Evolutionary conservation across 2,888 invertebrate genomes (phyloP), one percentile per base, ranked within the genome.

Genomic region (Chirona hameri): DNA sequence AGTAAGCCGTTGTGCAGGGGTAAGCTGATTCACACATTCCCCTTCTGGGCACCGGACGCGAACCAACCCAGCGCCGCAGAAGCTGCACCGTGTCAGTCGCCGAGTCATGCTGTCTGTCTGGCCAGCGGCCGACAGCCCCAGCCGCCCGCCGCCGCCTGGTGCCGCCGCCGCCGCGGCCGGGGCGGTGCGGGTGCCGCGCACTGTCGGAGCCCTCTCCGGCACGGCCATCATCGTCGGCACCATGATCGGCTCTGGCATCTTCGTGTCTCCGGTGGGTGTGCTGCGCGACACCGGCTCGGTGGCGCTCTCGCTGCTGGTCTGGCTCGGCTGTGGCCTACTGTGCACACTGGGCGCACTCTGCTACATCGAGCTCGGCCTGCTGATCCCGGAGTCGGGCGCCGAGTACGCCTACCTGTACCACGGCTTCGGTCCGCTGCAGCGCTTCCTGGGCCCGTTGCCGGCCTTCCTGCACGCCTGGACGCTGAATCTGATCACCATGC

Each of bases 181-280:
- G 24, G 24, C n/a, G n/a, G n/a, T 4, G 60, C 24, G n/a, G 3
- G 24, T 60, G 4, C 60, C 60, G 12, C 72, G 72, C 31, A 72
- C 31, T 9, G 18, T 95, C 81, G 95, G 95, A 0, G 90, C 95
- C 1, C 91, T 94, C 87, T 94, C 95, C 81, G 95, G 95, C 12
- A 91, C 94, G 57, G 94, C 93, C 87, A 90, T 95, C 85, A 95
- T 96, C 85, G 91, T 95, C 18, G 94, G 95, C 82, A 95, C 95
- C 10, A 95, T 95, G 95, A 95, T 96, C 85, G 96, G 91, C 79
- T 95, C 95, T 14, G 96, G 96, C 82, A 95, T 96, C 84, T 96
- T 96, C 87, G 92, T 96, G 12, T 94, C 95, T 0, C 94, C 96
- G 1, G 91, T 93, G 7, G 92, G 93, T 10, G 95, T 95, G 0